Conservation (phyloP, 1,140 invertebrate genomes). For the Aethina tumida region DNA sequence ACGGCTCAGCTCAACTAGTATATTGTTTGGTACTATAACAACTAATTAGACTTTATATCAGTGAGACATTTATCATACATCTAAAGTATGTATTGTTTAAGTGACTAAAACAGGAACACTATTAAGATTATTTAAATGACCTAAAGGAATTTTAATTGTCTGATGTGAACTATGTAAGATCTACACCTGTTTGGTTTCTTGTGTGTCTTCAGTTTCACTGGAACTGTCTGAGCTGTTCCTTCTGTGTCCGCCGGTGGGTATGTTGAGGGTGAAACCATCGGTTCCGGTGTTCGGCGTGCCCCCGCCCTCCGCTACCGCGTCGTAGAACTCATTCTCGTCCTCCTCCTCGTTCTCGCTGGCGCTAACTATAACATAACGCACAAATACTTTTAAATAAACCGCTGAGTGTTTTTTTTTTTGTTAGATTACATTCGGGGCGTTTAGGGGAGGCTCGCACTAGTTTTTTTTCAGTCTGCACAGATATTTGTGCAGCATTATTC, state of each 20-base stretch:
- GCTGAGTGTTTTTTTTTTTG: too few species aligned
- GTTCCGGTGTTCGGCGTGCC: constrained; percentile 32
- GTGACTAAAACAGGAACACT: too few species aligned
- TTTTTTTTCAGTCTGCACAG: too few species aligned
- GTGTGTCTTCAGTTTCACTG: constrained; percentile 35
- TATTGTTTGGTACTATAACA: too few species aligned
- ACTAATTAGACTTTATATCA: too few species aligned
- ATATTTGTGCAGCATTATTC: too few species aligned
- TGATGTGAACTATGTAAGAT: constrained; percentile 7
- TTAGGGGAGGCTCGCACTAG: too few species aligned
- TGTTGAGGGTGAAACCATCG: constrained; percentile 55
- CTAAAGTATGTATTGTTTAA: too few species aligned
- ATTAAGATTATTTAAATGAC: neutral
- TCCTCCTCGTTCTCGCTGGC: constrained; percentile 64
- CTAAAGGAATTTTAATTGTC: constrained; percentile 4
- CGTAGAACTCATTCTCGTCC: constrained; percentile 89
- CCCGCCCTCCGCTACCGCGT: constrained; percentile 66
- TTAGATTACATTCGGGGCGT: too few species aligned
- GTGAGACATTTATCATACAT: too few species aligned
- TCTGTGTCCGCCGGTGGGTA: constrained; percentile 39
- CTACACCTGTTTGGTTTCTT: constrained; percentile 33
- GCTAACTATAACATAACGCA: constrained; percentile 36
- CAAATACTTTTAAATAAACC: neutral
- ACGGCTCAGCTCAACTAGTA: constrained; percentile 1
- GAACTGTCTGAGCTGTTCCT: constrained; percentile 40